Evolutionary conservation across 2,888 invertebrate genomes (phyloP), one percentile per base, ranked within the genome.

Genomic region (Drosophila sordidapex): DNA sequence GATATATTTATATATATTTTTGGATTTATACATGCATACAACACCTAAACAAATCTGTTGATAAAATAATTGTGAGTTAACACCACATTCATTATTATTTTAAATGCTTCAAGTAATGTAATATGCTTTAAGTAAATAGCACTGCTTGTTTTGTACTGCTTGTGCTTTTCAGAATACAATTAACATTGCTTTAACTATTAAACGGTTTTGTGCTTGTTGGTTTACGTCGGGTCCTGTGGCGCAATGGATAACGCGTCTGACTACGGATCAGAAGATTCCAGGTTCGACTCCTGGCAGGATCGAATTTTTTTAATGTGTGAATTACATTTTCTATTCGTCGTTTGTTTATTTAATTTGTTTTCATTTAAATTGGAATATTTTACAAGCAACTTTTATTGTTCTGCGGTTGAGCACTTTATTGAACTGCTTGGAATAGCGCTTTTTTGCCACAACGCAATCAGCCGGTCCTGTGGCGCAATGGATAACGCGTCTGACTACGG

Each of bases 211-310:
- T 7, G 36, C 33, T n/a, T 5, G 0, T 0, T 0, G 0, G 0
- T 0, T 10, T 0, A 0, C 6, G 7, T 4, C 2, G 54, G 91
- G 92, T 91, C 91, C 91, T 91, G 91, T 91, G 91, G 91, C 91
- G 91, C 91, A 91, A 91, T 91, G 91, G 92, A 91, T 92, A 91
- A 91, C 91, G 91, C 91, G 91, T 91, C 92, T 91, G 92, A 92
- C 92, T 91, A 92, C 92, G 92, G 92, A 92, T 91, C 92, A 92
- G 92, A 91, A 91, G 91, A 91, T 91, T 91, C 91, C 92, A 91
- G 92, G 91, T 91, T 91, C 92, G 91, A 91, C 91, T 91, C 91
- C 92, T 91, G 91, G 33, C 33, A 46, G 18, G 33, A 33, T 33
- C 33, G 33, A 29, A 29, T 29, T 29, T 62, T 59, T 61, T 69